phyloP scores from a whole-genome alignment of 2,888 invertebrate species.

The Mythimna lalbum region DNA sequence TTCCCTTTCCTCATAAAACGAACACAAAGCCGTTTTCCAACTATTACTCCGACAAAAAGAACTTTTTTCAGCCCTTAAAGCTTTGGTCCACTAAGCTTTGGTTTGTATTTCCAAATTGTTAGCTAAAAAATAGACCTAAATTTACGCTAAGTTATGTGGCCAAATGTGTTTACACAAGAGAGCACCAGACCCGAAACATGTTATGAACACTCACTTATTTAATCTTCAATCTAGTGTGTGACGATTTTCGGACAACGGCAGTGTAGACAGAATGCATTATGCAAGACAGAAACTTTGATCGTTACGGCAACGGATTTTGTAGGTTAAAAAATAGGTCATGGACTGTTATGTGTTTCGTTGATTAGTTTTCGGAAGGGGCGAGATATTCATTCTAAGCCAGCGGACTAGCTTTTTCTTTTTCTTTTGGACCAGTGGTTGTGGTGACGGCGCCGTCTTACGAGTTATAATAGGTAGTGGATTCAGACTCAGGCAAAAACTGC shows the following conservation, averaged over 20 bases:
- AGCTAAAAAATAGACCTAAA: not conserved
- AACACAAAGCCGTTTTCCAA: not conserved
- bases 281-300: not conserved
- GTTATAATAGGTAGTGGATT: too few species aligned
- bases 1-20: not conserved
- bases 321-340: not conserved
- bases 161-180: not conserved
- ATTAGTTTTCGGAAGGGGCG: too few species aligned
- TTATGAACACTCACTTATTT: constrained; percentile 45
- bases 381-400: too few species aligned
- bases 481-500: too few species aligned
- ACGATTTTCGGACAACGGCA: constrained; percentile 8
- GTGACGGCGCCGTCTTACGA: too few species aligned
- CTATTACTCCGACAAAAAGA: constrained; percentile 16
- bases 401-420: too few species aligned
- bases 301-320: not conserved
- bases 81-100: constrained; percentile 1
- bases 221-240: constrained; percentile 37
- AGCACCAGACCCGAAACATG: constrained; percentile 6
- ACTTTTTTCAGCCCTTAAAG: not conserved
- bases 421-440: too few species aligned
- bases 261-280: constrained; percentile 14
- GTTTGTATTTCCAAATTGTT: not conserved
- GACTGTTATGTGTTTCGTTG: not conserved
- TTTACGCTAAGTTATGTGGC: not conserved